Percentiles rank a stretch among this genome's conserved stretches.
These are phyloP conservation scores for Pycnonotus jocosus DNA, from an alignment of 2,113 vertebrate species.

Conservation along the genomic window DNA sequence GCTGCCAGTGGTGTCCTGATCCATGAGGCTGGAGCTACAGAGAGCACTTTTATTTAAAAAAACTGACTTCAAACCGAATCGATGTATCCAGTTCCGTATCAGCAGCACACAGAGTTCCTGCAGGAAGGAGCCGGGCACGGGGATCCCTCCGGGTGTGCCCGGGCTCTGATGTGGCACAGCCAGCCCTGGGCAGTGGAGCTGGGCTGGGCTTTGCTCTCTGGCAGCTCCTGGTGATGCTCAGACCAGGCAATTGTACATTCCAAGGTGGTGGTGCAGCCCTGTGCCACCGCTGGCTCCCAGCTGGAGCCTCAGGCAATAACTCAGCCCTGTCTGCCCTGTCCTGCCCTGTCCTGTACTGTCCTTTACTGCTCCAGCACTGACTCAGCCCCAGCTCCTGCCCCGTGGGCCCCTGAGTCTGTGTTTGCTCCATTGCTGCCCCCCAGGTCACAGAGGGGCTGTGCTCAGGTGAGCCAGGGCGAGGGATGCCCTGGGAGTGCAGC, in stretches of 20 bases:
- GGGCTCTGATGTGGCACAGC: background rate
- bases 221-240: background rate
- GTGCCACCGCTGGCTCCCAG: slow-evolving; percentile 5
- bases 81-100: background rate
- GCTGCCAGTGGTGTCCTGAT: slow-evolving; percentile 48
- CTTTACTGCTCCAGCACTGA: background rate
- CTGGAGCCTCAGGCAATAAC: slow-evolving; percentile 64
- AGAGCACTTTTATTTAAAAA: slow-evolving; percentile 67
- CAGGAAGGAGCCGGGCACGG: background rate
- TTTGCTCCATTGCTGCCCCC: background rate
- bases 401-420: background rate
- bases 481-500: no score
- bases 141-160: background rate
- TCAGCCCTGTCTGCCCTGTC: background rate
- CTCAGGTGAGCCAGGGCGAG: background rate
- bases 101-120: background rate
- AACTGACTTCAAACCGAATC: background rate
- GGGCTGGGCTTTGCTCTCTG: background rate
- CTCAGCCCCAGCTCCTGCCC: background rate
- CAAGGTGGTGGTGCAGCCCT: background rate
- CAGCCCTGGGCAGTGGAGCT: background rate
- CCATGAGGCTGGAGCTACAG: background rate
- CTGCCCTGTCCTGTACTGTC: slow-evolving; percentile 53
- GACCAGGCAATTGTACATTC: slow-evolving; percentile 40
- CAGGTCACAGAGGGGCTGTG: background rate